Percentiles rank a stretch among this genome's conserved stretches.
phyloP scores from a whole-genome alignment of 2,113 vertebrate species.

The Tupaia chinensis region DNA sequence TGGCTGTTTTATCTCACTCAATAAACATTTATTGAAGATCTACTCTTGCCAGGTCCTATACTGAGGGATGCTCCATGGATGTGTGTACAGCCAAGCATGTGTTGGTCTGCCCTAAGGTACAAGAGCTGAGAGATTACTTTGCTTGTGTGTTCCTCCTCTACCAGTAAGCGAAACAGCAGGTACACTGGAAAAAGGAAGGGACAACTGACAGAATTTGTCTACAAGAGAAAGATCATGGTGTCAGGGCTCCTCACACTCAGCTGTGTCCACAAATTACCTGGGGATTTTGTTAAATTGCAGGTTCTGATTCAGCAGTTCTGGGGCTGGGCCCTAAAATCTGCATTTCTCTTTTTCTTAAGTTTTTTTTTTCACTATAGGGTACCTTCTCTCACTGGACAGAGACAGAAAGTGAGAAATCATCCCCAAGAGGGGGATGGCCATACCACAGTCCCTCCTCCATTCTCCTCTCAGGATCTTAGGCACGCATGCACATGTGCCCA shows the following conservation, averaged over 20 bases:
- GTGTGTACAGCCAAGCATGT: no score
- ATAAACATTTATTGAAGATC: slow-evolving; percentile 73
- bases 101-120: background rate
- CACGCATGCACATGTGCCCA: no score
- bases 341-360: background rate
- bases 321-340: background rate
- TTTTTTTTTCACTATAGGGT: no score
- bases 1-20: slow-evolving; percentile 71
- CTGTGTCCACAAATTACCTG: background rate
- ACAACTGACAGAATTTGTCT: background rate
- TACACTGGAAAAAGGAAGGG: background rate
- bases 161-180: background rate
- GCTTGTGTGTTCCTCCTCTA: no score
- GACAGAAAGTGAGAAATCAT: no score
- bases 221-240: background rate
- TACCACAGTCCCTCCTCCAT: no score
- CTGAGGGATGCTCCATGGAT: background rate
- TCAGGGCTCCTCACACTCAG: background rate
- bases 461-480: no score
- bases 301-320: background rate
- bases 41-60: slow-evolving; percentile 59
- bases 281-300: background rate
- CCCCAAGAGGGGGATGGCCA: no score
- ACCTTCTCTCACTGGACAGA: no score
- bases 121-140: background rate